Evolutionary conservation across 2,113 vertebrate species (phyloP).

Genomic region (Dryoscopus gambensis): DNA sequence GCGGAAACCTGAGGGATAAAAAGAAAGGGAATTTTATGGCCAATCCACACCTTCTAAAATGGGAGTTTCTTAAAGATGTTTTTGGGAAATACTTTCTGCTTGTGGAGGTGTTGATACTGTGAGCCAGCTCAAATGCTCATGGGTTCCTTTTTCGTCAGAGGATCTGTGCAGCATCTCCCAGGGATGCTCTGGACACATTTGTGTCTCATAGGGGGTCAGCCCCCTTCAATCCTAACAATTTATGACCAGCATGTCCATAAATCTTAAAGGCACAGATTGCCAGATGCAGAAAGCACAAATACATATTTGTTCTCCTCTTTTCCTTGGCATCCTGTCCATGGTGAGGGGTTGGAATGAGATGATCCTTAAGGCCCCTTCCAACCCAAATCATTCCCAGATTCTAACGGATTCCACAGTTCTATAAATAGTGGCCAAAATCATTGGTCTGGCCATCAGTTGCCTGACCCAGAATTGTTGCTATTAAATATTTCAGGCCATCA

Average conservation of each 20-base stretch:
- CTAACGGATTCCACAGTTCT: background rate
- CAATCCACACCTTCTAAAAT: rapidly evolving
- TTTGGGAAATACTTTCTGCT: background rate
- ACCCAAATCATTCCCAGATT: background rate
- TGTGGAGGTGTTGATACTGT: background rate
- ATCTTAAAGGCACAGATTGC: background rate
- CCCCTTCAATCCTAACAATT: background rate
- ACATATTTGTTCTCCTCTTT: background rate
- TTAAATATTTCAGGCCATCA: background rate
- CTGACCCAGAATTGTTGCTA: background rate
- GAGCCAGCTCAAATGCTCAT: background rate
- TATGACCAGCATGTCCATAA: background rate
- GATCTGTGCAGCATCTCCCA: background rate
- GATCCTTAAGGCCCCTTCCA: background rate
- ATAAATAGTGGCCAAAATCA: background rate
- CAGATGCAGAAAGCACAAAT: background rate
- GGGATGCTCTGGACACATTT: background rate
- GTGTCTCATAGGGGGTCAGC: background rate
- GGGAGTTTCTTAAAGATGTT: background rate
- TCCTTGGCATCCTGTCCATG: background rate
- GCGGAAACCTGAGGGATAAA: background rate
- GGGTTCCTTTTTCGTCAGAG: background rate
- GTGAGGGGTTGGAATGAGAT: background rate
- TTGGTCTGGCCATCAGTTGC: background rate
- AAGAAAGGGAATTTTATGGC: background rate